These are phyloP conservation scores for Hydra vulgaris DNA, from an alignment of 30 jellyfish, hydroid and myxozoan species.

Conservation along the genomic window DNA sequence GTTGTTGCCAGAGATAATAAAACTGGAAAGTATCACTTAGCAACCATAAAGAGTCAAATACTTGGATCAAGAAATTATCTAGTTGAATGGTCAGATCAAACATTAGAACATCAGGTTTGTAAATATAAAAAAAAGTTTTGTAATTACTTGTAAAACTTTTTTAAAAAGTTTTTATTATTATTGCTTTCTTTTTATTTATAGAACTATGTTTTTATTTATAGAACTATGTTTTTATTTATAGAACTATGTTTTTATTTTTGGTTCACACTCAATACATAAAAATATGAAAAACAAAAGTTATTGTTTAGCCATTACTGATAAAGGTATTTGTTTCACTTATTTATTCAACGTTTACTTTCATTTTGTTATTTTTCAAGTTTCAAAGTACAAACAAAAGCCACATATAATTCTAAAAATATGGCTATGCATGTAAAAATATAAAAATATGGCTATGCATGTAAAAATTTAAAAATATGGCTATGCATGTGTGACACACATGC, in stretches of 20 bases:
- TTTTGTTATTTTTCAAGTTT: neutral
- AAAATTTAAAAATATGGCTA: no score
- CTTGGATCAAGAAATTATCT: conserved; percentile 66
- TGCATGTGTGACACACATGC: no score
- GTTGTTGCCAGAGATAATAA: conserved; percentile 72
- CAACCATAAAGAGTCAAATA: conserved; percentile 66
- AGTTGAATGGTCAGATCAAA: conserved; percentile 96
- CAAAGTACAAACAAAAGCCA: no score
- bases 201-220: no score
- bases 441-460: no score
- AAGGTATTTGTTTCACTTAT: conserved; percentile 15
- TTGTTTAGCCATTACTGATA: conserved; percentile 67
- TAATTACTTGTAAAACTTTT: neutral
- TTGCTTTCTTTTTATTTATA: no score
- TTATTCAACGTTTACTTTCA: neutral
- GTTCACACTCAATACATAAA: conserved; percentile 77
- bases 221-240: no score
- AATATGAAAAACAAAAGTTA: conserved; percentile 25
- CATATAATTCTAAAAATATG: no score
- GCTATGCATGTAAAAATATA: no score
- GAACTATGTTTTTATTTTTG: conserved; percentile 76
- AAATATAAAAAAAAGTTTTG: neutral
- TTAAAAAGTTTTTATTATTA: no score
- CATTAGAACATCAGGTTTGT: conserved; percentile 61
- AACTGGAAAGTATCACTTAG: conserved; percentile 70